Conservation (phyloP, 2,888 invertebrate genomes). For the Tillus elongatus region DNA sequence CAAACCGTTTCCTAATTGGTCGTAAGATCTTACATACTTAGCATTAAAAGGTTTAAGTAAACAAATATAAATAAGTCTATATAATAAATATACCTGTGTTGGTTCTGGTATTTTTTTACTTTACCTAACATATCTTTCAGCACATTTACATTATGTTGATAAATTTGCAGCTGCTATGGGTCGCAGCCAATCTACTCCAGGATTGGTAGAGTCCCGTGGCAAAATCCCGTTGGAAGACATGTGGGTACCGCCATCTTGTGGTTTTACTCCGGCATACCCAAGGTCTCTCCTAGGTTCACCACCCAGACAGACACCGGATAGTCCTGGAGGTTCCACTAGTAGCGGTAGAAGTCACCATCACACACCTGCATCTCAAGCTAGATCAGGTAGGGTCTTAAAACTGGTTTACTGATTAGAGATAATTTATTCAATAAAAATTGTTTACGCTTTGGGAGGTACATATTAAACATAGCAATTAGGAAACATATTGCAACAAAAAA, state of each 20-base stretch:
- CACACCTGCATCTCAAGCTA: constrained; percentile 38
- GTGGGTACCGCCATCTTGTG: constrained; percentile 55
- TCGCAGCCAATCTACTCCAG: constrained; percentile 92
- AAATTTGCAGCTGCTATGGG: constrained; percentile 84
- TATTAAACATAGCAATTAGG: too few relatives aligned
- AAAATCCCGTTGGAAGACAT: constrained; percentile 81
- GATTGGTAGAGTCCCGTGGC: constrained; percentile 86
- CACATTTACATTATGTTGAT: constrained; percentile 1
- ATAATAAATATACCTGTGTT: too few relatives aligned
- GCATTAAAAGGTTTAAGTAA: too few relatives aligned
- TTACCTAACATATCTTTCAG: neutral
- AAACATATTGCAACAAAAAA: too few relatives aligned
- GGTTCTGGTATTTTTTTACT: too few relatives aligned
- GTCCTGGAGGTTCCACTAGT: constrained; percentile 44
- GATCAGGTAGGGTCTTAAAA: constrained; percentile 32
- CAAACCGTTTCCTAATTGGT: too few relatives aligned
- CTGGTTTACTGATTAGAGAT: too few relatives aligned
- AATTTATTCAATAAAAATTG: too few relatives aligned
- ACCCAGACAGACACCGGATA: constrained; percentile 46
- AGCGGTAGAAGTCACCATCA: constrained; percentile 41
- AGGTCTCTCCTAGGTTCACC: constrained; percentile 42
- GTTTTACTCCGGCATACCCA: constrained; percentile 33
- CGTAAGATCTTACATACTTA: too few relatives aligned
- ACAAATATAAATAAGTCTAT: too few relatives aligned
- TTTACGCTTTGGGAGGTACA: too few relatives aligned